Percentiles rank a stretch among this genome's conserved stretches.
Evolutionary conservation across 2,888 invertebrate species (phyloP).

Genomic region (Drosophila fungiperda): DNA sequence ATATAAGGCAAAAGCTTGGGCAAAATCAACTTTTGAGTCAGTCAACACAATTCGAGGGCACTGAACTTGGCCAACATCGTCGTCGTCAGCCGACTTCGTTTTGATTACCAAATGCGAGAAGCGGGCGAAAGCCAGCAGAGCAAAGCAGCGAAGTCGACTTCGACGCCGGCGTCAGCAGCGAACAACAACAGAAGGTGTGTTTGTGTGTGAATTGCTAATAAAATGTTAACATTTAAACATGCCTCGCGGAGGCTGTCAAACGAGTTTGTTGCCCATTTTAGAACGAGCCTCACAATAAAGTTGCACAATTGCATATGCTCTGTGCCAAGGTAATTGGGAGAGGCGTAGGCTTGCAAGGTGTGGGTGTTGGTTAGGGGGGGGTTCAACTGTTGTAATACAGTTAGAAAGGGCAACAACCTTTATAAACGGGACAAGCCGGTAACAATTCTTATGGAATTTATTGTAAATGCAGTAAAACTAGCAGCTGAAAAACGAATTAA

Average conservation of each 20-base stretch:
- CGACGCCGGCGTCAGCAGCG: slow-evolving; percentile 4
- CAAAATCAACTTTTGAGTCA: slow-evolving; percentile 29
- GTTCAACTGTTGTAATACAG: slow-evolving; percentile 15
- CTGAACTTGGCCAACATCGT: slow-evolving; percentile 70
- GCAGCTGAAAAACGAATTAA: neutral
- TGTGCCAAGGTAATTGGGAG: neutral
- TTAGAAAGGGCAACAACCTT: slow-evolving; percentile 70
- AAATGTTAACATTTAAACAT: slow-evolving; percentile 68
- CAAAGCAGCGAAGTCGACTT: slow-evolving; percentile 3
- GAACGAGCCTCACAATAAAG: slow-evolving; percentile 58
- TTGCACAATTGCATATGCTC: slow-evolving; percentile 69
- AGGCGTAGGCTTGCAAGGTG: neutral
- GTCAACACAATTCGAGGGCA: slow-evolving; percentile 78
- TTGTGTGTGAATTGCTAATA: slow-evolving; percentile 58
- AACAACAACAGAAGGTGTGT: slow-evolving; percentile 48
- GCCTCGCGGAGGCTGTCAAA: slow-evolving; percentile 59
- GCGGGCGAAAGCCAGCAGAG: slow-evolving; percentile 72
- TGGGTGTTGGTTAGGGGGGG: neutral
- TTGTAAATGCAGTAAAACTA: slow-evolving; percentile 35
- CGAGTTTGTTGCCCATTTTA: slow-evolving; percentile 64
- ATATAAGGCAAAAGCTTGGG: slow-evolving; percentile 32
- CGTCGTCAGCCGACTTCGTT: slow-evolving; percentile 31
- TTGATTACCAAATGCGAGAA: slow-evolving; percentile 74
- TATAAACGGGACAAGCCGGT: slow-evolving; percentile 17
- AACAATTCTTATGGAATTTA: slow-evolving; percentile 56